phyloP scores from a whole-genome alignment of 2,797 vertebrate species.

The Mus minutoides region DNA sequence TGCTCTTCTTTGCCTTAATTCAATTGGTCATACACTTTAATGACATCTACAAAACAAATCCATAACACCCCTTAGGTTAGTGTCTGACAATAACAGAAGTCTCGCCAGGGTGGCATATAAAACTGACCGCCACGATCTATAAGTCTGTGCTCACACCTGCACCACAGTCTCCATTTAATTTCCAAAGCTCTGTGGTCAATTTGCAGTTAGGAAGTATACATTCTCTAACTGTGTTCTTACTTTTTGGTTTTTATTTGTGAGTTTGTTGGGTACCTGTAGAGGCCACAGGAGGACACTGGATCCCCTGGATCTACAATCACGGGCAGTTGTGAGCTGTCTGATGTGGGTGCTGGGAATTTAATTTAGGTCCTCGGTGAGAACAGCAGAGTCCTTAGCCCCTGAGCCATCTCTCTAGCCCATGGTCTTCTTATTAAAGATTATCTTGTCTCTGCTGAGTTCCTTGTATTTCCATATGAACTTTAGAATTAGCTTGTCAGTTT shows the following conservation, averaged over 20 bases:
- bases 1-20: slow-evolving; percentile 44
- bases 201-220: background rate
- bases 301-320: background rate
- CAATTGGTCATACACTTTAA: slow-evolving; percentile 36
- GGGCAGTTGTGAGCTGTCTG: background rate
- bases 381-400: background rate
- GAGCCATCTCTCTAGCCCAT: background rate
- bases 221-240: background rate
- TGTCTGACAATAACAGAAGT: background rate
- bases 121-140: background rate
- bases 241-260: background rate
- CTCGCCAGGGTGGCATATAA: background rate
- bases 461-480: slow-evolving; percentile 19
- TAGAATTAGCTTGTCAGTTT: slow-evolving; percentile 1
- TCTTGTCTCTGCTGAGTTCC: background rate
- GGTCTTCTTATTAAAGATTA: background rate
- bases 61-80: background rate
- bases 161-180: background rate
- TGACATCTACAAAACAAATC: slow-evolving; percentile 38
- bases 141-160: background rate
- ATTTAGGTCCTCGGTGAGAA: background rate
- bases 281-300: background rate
- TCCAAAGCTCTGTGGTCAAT: background rate
- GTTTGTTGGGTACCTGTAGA: background rate
- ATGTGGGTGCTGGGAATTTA: background rate